Percentiles rank a stretch among this genome's conserved stretches.
Evolutionary conservation across 2,797 vertebrate species (phyloP).

Genomic region (Lithobates pipiens): DNA sequence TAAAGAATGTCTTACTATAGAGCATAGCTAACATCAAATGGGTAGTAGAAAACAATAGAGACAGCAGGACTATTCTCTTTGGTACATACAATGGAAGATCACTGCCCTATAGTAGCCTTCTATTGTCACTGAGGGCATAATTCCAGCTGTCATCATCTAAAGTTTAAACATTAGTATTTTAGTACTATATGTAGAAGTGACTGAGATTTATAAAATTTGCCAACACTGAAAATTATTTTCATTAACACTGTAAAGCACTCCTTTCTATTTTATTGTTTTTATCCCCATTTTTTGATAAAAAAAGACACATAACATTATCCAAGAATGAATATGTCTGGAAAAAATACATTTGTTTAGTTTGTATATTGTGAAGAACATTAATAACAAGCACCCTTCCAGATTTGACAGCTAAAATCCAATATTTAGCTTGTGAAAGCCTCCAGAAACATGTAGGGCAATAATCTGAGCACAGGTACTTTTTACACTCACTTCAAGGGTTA

Average conservation of each 20-base stretch:
- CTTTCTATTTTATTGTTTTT: no score
- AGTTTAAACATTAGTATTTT: neutral
- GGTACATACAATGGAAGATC: slow-evolving; percentile 4
- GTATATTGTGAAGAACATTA: no score
- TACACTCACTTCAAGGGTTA: neutral
- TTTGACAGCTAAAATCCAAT: no score
- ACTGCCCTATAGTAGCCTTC: neutral
- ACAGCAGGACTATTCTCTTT: neutral
- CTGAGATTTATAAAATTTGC: no score
- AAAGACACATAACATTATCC: no score
- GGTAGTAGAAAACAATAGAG: slow-evolving; percentile 22
- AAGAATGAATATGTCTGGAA: no score
- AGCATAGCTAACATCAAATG: slow-evolving; percentile 13
- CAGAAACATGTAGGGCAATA: neutral
- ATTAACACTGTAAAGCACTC: neutral
- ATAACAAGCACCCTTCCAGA: no score
- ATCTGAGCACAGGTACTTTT: neutral
- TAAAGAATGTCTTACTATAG: slow-evolving; percentile 19
- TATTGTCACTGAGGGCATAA: neutral
- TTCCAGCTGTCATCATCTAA: neutral
- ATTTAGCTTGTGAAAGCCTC: no score
- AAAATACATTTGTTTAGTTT: no score
- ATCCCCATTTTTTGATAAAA: no score
- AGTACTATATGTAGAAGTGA: neutral
- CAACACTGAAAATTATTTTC: neutral